A percentile compares a stretch with the other conserved stretches of the same genome.
phyloP scores from a whole-genome alignment of 2,113 vertebrate species.

The Taxidea taxus region DNA sequence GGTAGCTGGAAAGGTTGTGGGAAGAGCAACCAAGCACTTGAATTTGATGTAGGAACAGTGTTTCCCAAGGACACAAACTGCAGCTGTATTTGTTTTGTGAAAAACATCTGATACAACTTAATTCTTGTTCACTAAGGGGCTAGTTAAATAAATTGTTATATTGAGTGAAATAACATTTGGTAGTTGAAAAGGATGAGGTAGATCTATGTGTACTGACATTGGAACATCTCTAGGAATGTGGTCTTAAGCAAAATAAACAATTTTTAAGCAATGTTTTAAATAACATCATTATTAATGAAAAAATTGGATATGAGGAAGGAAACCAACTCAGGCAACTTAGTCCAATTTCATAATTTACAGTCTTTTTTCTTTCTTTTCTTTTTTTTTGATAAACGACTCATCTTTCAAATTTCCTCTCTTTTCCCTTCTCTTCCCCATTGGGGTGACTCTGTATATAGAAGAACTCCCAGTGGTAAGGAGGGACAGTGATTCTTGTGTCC shows the following conservation, averaged over 20 bases:
- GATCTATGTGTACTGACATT: neutral
- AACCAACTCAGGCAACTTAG: neutral
- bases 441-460: neutral
- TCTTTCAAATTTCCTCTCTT: neutral
- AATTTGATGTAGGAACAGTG: neutral
- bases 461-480: neutral
- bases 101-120: neutral
- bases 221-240: neutral
- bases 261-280: neutral
- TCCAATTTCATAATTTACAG: neutral
- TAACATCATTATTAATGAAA: neutral
- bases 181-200: neutral
- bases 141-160: neutral
- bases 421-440: neutral
- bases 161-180: neutral
- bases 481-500: too few species aligned
- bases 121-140: neutral
- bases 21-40: neutral
- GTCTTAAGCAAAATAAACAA: neutral
- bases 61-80: neutral
- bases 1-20: neutral
- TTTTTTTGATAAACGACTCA: neutral
- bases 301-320: neutral
- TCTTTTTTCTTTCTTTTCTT: neutral
- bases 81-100: neutral